Percentiles rank a stretch among this genome's conserved stretches.
Conservation (phyloP, 2,888 invertebrate species). For the Macaria liturata region DNA sequence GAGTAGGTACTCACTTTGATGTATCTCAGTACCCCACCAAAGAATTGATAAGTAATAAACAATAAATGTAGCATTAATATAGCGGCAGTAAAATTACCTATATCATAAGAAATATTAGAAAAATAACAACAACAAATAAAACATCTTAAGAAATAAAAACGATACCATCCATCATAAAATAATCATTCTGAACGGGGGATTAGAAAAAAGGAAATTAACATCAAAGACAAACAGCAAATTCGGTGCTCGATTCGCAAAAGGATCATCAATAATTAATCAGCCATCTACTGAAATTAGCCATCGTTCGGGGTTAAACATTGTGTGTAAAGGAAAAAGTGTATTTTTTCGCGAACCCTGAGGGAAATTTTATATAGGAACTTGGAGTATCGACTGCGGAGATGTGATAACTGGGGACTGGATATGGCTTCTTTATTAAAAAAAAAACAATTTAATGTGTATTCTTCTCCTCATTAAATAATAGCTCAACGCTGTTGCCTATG, state of each 20-base stretch:
- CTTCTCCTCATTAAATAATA: too few species aligned
- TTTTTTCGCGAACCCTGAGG: conserved; percentile 67
- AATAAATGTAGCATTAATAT: too few species aligned
- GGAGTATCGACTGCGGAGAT: conserved; percentile 56
- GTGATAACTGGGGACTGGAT: conserved; percentile 43
- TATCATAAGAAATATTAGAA: too few species aligned
- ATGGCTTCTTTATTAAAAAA: conserved; percentile 13
- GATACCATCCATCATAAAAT: conserved; percentile 60
- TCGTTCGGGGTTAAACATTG: conserved; percentile 74
- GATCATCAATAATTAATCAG: conserved; percentile 78
- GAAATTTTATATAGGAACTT: conserved; percentile 78
- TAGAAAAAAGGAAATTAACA: conserved; percentile 68
- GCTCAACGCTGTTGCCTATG: too few species aligned
- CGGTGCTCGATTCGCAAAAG: conserved; percentile 61
- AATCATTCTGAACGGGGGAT: conserved; percentile 55
- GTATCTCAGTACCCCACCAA: too few species aligned
- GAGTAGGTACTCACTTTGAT: too few species aligned
- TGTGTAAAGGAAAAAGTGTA: conserved; percentile 60
- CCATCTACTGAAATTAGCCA: conserved; percentile 76
- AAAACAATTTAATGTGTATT: too few species aligned
- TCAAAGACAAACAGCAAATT: conserved; percentile 69
- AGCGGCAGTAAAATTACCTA: too few species aligned
- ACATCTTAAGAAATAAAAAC: conserved; percentile 28
- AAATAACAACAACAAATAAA: too few species aligned
- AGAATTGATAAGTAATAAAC: too few species aligned